Base-by-base conservation (phyloP, 1,140 invertebrate species). In the Notospermus geniculatus region DNA sequence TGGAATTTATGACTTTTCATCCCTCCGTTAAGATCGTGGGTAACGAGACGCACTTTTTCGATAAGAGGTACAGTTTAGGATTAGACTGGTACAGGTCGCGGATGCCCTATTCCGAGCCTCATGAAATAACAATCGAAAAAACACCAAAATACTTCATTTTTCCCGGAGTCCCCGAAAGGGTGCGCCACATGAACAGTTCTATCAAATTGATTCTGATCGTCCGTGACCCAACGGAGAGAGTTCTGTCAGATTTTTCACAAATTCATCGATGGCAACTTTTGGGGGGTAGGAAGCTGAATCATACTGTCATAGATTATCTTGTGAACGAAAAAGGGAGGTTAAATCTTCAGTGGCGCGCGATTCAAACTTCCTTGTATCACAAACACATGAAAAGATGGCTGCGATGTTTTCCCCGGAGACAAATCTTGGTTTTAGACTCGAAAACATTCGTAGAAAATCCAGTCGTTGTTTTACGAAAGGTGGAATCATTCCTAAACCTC, bases 161-260 rank as follows among this genome's bases (percentile, higher is more conserved):
- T 28, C 86, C 70, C 52, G 89, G 91, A 68, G 93, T 90, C 2
- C 92, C 94, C 0, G 84, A 86, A 59, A 83, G 93, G 53, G 89
- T 97, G 0, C 87, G 89, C 65, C 85, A 88, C 55, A 92, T 97
- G 91, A 94, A 95, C 77, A 87, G 88, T 17, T 84, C 87, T 13
- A 90, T 91, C 52, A 93, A 91, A 78, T 80, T 97, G 15, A 83
- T 97, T 29, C 87, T 94, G 5, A 91, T 96, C 13, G 90, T 96
- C 0, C 82, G 93, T 23, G 91, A 97, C 81, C 94, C 94, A 1
- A 92, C 95, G 9, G 94, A 90, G 0, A 82, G 94, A 56, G 91
- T 92, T 11, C 89, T 97, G 27, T 95, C 92, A n/a, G 93, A 96
- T 80, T 96, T 95, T 70, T 90, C 92, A 0, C 93, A 95, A 27